Conservation (phyloP, 2,888 invertebrate genomes). For the Theodoxus fluviatilis region DNA sequence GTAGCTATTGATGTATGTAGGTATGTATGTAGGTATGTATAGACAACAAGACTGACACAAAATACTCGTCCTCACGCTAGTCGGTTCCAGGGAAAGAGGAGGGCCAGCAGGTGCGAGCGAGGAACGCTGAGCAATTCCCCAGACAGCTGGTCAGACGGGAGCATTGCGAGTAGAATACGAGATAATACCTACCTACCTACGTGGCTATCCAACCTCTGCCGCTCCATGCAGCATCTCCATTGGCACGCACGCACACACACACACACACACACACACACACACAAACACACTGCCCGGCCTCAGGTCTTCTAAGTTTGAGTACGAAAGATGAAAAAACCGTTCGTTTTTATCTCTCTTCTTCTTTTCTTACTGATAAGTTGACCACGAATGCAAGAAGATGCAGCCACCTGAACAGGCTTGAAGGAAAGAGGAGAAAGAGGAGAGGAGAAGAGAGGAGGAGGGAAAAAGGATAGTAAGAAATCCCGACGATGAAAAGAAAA, state of each 20-base stretch:
- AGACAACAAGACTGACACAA: background rate
- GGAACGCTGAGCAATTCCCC: too few species aligned
- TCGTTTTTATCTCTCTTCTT: too few species aligned
- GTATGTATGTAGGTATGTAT: background rate
- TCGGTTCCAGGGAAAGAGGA: background rate
- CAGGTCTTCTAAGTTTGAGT: conserved; percentile 16
- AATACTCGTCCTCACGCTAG: background rate
- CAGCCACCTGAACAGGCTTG: too few species aligned
- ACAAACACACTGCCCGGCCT: background rate
- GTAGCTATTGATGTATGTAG: background rate
- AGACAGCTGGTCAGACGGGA: too few species aligned
- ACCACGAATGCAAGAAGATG: too few species aligned
- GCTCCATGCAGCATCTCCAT: background rate
- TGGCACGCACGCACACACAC: background rate
- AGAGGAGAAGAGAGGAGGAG: background rate
- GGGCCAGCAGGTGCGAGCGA: too few species aligned
- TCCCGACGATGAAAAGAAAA: background rate
- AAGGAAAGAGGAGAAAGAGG: background rate
- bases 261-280: background rate
- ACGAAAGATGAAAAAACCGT: conserved; percentile 29
- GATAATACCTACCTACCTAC: too few species aligned
- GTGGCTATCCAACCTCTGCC: too few species aligned
- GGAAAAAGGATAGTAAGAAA: background rate
- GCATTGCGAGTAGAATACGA: too few species aligned
- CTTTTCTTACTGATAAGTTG: too few species aligned